Evolutionary conservation across 2,797 vertebrate genomes (phyloP).

Genomic region (Oryzias dopingdopingensis): DNA sequence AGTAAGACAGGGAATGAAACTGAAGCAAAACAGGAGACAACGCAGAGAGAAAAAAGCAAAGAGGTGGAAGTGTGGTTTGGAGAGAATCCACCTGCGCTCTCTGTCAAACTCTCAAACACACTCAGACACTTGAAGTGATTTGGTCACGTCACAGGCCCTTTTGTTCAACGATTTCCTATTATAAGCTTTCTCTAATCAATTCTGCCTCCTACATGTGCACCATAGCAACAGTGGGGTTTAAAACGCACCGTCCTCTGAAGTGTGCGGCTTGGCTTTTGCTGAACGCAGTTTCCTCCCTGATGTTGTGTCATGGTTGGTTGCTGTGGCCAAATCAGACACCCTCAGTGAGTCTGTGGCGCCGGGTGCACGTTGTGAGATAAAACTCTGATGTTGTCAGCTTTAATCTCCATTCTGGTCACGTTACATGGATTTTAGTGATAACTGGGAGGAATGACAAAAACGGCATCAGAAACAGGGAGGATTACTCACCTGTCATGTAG

Average conservation of each 20-base stretch:
- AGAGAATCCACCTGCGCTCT: background rate
- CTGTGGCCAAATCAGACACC: conserved; percentile 29
- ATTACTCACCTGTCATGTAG: conserved; percentile 6
- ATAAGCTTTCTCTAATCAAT: conserved; percentile 76
- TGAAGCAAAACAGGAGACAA: background rate
- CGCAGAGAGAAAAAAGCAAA: conserved; percentile 4
- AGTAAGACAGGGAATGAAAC: background rate
- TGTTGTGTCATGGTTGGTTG: conserved; percentile 41
- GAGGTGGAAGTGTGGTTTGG: background rate
- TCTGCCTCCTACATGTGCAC: conserved; percentile 32
- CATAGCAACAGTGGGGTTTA: conserved; percentile 33
- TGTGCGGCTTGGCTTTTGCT: conserved; percentile 21
- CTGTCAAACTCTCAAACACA: conserved; percentile 10
- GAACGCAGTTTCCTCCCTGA: conserved; percentile 20
- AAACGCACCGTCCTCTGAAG: conserved; percentile 8
- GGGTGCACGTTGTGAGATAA: conserved; percentile 6
- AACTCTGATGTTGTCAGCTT: background rate
- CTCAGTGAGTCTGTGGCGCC: conserved; percentile 1
- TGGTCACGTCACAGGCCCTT: conserved; percentile 55
- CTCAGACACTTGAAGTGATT: conserved; percentile 11
- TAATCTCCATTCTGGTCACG: no score
- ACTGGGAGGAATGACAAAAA: background rate
- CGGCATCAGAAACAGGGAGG: background rate
- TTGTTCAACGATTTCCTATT: conserved; percentile 75
- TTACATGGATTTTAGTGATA: no score